Conservation (phyloP, 2,888 invertebrate genomes). For the Epirrhoe alternata region DNA sequence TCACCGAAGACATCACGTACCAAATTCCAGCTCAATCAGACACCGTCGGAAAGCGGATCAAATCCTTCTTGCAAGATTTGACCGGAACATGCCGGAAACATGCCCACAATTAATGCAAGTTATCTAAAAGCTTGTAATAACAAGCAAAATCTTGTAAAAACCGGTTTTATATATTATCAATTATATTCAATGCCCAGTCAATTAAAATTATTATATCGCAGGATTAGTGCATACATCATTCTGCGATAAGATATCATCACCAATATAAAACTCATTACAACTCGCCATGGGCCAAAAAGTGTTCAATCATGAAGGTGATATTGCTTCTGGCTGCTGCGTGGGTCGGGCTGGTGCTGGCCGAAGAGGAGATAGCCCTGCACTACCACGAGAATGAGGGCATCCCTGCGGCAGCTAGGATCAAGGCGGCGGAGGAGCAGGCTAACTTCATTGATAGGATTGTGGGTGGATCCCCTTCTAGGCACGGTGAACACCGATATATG, state of each 20-base stretch:
- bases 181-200: too few species aligned
- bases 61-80: too few species aligned
- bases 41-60: too few species aligned
- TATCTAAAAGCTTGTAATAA: too few species aligned
- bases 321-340: conserved; percentile 19
- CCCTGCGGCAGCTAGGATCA: conserved; percentile 50
- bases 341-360: conserved; percentile 31
- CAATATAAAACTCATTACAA: conserved; percentile 31
- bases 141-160: too few species aligned
- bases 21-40: too few species aligned
- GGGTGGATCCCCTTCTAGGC: conserved; percentile 45
- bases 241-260: conserved; percentile 39
- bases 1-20: too few species aligned
- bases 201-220: too few species aligned
- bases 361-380: conserved; percentile 43
- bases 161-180: too few species aligned
- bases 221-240: too few species aligned
- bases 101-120: too few species aligned
- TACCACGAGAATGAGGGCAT: conserved; percentile 55
- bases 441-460: conserved; percentile 52
- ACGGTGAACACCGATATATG: conserved; percentile 50
- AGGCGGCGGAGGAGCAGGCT: conserved; percentile 44
- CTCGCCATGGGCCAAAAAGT: conserved; percentile 19
- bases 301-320: conserved; percentile 27
- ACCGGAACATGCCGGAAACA: too few species aligned